Evolutionary conservation across 2,888 invertebrate species (phyloP).

Genomic region (Linnaemya tessellans): DNA sequence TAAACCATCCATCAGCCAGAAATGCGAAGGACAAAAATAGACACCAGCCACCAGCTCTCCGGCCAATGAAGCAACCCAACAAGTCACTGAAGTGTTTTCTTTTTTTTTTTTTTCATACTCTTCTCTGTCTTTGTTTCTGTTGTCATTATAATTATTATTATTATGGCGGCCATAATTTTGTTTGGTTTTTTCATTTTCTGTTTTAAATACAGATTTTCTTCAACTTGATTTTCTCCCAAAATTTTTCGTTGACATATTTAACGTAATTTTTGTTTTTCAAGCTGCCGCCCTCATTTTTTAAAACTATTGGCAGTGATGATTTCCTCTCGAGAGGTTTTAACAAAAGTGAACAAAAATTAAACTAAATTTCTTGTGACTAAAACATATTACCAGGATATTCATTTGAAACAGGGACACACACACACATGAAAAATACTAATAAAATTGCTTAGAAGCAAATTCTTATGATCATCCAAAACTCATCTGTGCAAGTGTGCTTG

Average conservation of each 20-base stretch:
- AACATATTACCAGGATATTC: background rate
- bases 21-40: constrained; percentile 30
- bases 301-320: constrained; percentile 29
- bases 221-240: constrained; percentile 43
- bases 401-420: background rate
- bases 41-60: constrained; percentile 9
- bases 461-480: background rate
- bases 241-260: constrained; percentile 1
- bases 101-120: background rate
- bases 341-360: background rate
- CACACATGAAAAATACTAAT: constrained; percentile 16
- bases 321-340: background rate
- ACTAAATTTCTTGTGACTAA: constrained; percentile 3
- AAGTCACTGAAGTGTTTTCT: constrained; percentile 30
- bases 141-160: too few relatives aligned
- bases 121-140: constrained; percentile 50
- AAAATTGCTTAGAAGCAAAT: constrained; percentile 53
- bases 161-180: constrained; percentile 67
- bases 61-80: constrained; percentile 60
- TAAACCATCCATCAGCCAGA: constrained; percentile 31
- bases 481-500: background rate
- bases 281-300: constrained; percentile 13
- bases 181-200: constrained; percentile 58
- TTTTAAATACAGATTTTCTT: constrained; percentile 54
- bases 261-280: background rate